Evolutionary conservation across 2,888 invertebrate genomes (phyloP).

Genomic region (Anodontia alba): DNA sequence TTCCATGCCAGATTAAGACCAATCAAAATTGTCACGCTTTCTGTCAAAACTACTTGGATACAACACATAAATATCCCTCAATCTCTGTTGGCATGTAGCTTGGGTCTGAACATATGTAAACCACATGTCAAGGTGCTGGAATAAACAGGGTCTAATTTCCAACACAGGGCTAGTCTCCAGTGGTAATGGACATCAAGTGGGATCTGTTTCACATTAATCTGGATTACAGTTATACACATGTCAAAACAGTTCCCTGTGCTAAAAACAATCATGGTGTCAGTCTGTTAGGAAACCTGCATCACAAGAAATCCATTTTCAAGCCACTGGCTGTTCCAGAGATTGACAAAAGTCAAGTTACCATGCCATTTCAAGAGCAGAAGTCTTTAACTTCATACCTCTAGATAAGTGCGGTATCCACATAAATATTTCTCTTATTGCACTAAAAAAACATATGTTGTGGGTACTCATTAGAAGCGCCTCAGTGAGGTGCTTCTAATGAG

Average conservation of each 20-base stretch:
- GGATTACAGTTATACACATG: slow-evolving; percentile 12
- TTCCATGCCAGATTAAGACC: slow-evolving; percentile 13
- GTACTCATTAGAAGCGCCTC: too few relatives aligned
- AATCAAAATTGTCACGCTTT: slow-evolving; percentile 19
- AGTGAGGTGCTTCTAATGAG: too few relatives aligned
- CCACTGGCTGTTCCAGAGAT: background rate
- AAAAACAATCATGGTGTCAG: background rate
- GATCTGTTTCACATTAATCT: background rate
- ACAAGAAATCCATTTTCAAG: background rate
- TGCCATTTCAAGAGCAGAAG: background rate
- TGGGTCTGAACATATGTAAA: background rate
- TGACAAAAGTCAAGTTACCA: background rate
- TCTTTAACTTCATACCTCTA: too few relatives aligned
- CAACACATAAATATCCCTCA: background rate
- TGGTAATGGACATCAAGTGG: slow-evolving; percentile 12
- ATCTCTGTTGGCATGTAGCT: background rate
- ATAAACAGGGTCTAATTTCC: background rate
- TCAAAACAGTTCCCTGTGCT: background rate
- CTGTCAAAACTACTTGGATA: background rate
- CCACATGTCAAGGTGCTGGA: background rate
- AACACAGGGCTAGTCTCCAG: background rate
- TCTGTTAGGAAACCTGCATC: background rate
- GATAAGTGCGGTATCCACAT: too few relatives aligned
- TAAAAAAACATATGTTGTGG: too few relatives aligned
- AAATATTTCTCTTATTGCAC: too few relatives aligned